phyloP scores from a whole-genome alignment of 2,113 vertebrate species.

The Isurus oxyrinchus region DNA sequence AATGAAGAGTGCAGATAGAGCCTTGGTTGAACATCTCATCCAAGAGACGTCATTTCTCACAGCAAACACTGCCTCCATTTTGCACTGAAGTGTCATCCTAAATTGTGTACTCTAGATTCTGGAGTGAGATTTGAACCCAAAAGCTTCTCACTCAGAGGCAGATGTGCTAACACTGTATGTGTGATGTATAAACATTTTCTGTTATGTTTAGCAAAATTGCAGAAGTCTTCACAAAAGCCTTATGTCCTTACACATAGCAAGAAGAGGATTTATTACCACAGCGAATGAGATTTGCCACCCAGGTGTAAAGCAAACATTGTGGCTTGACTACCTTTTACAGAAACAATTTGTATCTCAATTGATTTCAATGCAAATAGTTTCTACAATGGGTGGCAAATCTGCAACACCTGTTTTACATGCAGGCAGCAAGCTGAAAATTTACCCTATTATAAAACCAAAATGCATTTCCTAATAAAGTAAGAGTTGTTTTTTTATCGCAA shows the following conservation, averaged over 20 bases:
- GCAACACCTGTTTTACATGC: not conserved
- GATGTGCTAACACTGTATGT: too few relatives aligned
- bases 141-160: too few relatives aligned
- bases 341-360: not conserved
- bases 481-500: not conserved
- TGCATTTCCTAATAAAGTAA: not conserved
- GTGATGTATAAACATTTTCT: too few relatives aligned
- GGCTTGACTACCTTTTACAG: not conserved
- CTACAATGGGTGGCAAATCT: not conserved
- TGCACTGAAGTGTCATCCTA: too few relatives aligned
- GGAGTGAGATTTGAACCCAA: too few relatives aligned
- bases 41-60: too few relatives aligned
- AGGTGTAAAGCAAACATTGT: not conserved
- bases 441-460: not conserved
- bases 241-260: not conserved
- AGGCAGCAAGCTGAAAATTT: not conserved
- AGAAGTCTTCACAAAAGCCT: too few relatives aligned
- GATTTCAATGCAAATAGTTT: not conserved
- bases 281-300: not conserved
- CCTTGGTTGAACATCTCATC: too few relatives aligned
- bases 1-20: too few relatives aligned
- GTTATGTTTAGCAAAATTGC: too few relatives aligned
- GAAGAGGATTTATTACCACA: not conserved
- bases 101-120: too few relatives aligned
- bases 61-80: too few relatives aligned